A percentile compares a stretch with the other conserved stretches of the same genome.
phyloP scores from a whole-genome alignment of 1,140 invertebrate species.

The Aethina tumida region DNA sequence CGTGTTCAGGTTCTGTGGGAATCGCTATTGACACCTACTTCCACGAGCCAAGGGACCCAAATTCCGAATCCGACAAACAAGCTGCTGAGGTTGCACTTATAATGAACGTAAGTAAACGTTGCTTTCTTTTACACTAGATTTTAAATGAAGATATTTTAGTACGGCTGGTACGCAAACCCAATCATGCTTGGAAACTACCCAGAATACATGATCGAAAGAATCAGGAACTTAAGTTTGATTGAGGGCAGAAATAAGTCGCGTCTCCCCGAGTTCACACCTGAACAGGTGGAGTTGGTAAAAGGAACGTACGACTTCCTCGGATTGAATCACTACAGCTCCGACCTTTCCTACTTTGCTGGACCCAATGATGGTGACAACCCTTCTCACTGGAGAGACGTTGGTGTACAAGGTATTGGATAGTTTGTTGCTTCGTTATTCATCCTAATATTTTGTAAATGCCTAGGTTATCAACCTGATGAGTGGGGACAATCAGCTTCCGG shows the following conservation, averaged over 20 bases:
- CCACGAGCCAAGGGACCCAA: no score
- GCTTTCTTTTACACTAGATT: no score
- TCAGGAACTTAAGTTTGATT: slow-evolving; percentile 42
- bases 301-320: slow-evolving; percentile 52
- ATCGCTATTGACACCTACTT: no score
- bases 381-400: no score
- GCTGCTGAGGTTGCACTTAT: no score
- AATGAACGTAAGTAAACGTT: no score
- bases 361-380: no score
- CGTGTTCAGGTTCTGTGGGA: no score
- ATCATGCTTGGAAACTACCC: slow-evolving; percentile 53
- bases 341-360: slow-evolving; percentile 1
- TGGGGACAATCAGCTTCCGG: slow-evolving; percentile 15
- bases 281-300: slow-evolving; percentile 45
- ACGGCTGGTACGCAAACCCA: slow-evolving; percentile 51
- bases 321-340: slow-evolving; percentile 46
- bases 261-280: slow-evolving; percentile 47
- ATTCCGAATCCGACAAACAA: no score
- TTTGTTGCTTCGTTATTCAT: no score
- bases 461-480: slow-evolving; percentile 16
- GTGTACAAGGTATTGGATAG: no score
- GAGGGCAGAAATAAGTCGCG: slow-evolving; percentile 48
- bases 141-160: slow-evolving; percentile 36
- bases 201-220: slow-evolving; percentile 43
- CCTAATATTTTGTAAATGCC: no score